These are phyloP conservation scores for Lophura nycthemera DNA, from an alignment of 2,113 vertebrate genomes.

Conservation along the genomic window DNA sequence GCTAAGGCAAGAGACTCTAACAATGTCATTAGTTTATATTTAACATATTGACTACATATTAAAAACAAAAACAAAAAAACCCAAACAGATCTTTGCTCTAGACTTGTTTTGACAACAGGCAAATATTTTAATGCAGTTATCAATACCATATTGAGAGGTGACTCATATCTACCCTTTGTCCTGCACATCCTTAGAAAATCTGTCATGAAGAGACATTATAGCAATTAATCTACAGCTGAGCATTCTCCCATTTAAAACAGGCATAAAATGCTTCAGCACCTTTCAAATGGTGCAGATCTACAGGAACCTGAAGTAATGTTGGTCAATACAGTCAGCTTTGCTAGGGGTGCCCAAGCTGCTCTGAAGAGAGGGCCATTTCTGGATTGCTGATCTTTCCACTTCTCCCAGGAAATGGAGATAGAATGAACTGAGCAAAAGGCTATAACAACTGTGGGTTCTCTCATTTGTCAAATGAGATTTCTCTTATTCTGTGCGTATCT, in stretches of 20 bases:
- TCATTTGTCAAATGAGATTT: background rate
- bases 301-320: background rate
- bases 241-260: background rate
- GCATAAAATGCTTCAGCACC: background rate
- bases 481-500: background rate
- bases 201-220: background rate
- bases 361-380: background rate
- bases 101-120: background rate
- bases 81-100: background rate
- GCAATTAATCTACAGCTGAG: background rate
- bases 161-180: background rate
- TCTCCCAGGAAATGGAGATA: background rate
- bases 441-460: fast-evolving
- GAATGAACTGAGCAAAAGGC: background rate
- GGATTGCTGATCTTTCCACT: background rate
- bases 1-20: no score
- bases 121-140: background rate
- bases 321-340: background rate
- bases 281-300: background rate
- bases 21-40: background rate
- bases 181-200: background rate
- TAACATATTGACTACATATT: background rate
- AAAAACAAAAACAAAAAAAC: background rate
- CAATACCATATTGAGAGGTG: background rate
- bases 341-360: background rate